Base-by-base conservation (phyloP, 2,113 vertebrate species). In the Boleophthalmus pectinirostris region DNA sequence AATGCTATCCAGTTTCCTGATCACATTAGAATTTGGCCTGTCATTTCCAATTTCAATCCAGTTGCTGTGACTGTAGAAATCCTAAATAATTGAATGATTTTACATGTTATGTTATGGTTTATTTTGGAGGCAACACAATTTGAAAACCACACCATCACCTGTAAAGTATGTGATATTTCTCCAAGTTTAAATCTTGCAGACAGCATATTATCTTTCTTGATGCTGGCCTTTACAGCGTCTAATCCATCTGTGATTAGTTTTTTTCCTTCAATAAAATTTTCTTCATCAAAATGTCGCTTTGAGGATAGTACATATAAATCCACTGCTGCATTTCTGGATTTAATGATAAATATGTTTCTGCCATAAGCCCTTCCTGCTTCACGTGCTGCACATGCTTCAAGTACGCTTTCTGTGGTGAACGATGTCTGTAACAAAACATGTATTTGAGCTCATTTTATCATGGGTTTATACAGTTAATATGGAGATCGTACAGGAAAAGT, bases 61-160 rank as follows among this genome's bases (percentile, higher is more conserved):
- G 66, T 68, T 68, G 25, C 66, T 68, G 47, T 68, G 66, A n/a
- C 46, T 68, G 66, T 53, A 68, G 18, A 68, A 68, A 49, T 68
- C 66, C 66, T 68, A 25, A 51, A 57, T 24, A 57, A 57, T 12
- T 57, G 23, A n/a, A n/a, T 2, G 21, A 11, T 13, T 57, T 21
- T 23, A 12, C 18, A 57, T 35, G 33, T 35, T 3, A 23, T 1
- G 21, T 23, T 57, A 11, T 13, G 21, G 49, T 53, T 53, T 57
- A 24, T n/a, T n/a, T n/a, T n/a, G n/a, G 24, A 23, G 21, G 10
- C 11, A 9, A 57, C 2, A 9, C 12, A 23, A 57, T 57, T 2
- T 11, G 33, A 60, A 63, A 45, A 65, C n/a, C n/a, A n/a, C n/a
- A n/a, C n/a, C n/a, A 33, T 15, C 25, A 68, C 66, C 66, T 68